These are phyloP conservation scores for Drosophila punjabiensis DNA, from an alignment of 1,140 invertebrate genomes.

Conservation along the genomic window DNA sequence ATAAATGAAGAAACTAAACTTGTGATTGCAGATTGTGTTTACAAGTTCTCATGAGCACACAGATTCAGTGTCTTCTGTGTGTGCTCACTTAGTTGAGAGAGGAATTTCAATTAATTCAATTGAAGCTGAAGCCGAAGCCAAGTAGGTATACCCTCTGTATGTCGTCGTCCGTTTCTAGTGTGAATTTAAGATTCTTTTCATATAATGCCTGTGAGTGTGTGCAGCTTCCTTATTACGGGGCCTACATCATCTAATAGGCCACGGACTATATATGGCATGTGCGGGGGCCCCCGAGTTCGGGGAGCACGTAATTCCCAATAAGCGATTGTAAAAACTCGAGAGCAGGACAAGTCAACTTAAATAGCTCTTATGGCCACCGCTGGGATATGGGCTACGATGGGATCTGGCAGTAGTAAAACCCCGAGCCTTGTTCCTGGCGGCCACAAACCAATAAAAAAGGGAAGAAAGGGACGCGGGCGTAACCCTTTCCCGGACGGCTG, in stretches of 20 bases:
- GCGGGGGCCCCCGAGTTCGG: not conserved
- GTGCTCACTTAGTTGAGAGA: conserved; percentile 68
- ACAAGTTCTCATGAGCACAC: conserved; percentile 43
- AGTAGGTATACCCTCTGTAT: conserved; percentile 33
- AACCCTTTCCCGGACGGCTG: conserved; percentile 56
- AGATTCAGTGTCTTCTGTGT: conserved; percentile 28
- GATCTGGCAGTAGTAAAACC: conserved; percentile 19
- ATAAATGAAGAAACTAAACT: conserved; percentile 28
- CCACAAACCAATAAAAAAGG: conserved; percentile 68
- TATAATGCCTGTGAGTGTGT: conserved; percentile 30
- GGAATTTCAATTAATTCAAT: conserved; percentile 84
- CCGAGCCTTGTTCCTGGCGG: conserved; percentile 39
- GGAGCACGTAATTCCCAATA: conserved; percentile 52
- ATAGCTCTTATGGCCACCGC: conserved; percentile 66
- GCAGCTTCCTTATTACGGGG: conserved; percentile 75
- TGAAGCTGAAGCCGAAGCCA: conserved; percentile 39
- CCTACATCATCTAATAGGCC: conserved; percentile 71
- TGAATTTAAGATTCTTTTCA: conserved; percentile 59
- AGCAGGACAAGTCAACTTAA: conserved; percentile 66
- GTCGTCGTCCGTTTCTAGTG: conserved; percentile 52
- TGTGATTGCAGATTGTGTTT: conserved; percentile 35
- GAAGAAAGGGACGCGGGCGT: conserved; percentile 35
- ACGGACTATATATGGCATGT: conserved; percentile 9
- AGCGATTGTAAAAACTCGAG: conserved; percentile 67
- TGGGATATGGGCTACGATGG: conserved; percentile 17